phyloP scores from a whole-genome alignment of 2,888 invertebrate species.

The Melangyna quadrimaculata region DNA sequence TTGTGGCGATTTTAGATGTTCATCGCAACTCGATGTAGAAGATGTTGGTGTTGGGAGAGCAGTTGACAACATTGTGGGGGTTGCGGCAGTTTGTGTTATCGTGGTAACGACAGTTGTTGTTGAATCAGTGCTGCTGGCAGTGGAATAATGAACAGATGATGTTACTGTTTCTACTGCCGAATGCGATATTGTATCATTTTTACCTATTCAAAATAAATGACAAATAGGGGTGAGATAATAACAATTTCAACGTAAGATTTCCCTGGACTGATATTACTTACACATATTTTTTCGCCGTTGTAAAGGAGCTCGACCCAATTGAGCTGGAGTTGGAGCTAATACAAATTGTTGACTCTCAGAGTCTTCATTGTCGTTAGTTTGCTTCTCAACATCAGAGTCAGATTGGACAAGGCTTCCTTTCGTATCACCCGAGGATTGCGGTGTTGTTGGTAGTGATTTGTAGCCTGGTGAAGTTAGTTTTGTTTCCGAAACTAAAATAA shows the following conservation, averaged over 20 bases:
- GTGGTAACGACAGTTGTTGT: slow-evolving; percentile 78
- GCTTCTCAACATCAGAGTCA: slow-evolving; percentile 73
- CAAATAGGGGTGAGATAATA: not conserved
- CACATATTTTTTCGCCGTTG: slow-evolving; percentile 93
- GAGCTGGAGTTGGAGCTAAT: slow-evolving; percentile 96
- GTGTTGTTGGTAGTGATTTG: slow-evolving; percentile 80
- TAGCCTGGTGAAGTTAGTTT: slow-evolving; percentile 78
- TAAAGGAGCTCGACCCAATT: slow-evolving; percentile 93
- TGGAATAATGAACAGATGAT: slow-evolving; percentile 50
- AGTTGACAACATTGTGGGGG: slow-evolving; percentile 77
- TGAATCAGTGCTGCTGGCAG: slow-evolving; percentile 55
- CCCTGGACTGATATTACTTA: slow-evolving; percentile 76
- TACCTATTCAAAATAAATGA: slow-evolving; percentile 19
- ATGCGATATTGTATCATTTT: slow-evolving; percentile 51
- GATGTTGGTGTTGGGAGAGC: slow-evolving; percentile 80
- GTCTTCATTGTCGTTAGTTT: slow-evolving; percentile 74
- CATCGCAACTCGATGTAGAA: slow-evolving; percentile 80
- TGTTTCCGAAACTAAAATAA: slow-evolving; percentile 69
- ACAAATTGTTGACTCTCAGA: slow-evolving; percentile 84
- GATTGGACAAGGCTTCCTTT: slow-evolving; percentile 64
- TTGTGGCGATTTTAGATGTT: slow-evolving; percentile 81
- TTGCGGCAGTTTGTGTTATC: slow-evolving; percentile 75
- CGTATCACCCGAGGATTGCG: slow-evolving; percentile 77
- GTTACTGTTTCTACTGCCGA: slow-evolving; percentile 47
- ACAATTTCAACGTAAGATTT: not conserved